Base-by-base conservation (phyloP, 1,140 invertebrate genomes). In the Hypsibius dujardini region DNA sequence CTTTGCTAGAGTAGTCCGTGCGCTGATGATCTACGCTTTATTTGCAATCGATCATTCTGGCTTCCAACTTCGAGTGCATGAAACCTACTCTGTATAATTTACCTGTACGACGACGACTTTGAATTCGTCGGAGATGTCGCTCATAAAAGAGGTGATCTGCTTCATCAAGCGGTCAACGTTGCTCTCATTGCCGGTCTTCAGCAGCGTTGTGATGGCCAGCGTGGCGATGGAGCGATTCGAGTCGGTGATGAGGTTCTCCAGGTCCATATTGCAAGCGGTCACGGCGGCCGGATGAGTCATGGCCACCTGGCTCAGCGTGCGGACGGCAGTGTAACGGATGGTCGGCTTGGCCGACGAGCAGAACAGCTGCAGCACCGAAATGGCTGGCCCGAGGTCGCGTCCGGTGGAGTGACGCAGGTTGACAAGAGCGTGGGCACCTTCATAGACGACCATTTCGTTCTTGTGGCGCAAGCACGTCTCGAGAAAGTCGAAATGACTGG, bases 61-160 rank as follows among this genome's bases (percentile, higher is more conserved):
- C 28, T 28, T 28, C 28, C 28, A 28, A 28, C 28, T 28, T 28
- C 28, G 28, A 28, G 28, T 28, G 28, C 28, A 28, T 28, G 28
- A 28, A 28, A 28, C 28, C 28, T 28, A 28, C 28, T 28, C 28
- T 28, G 28, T 28, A 28, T 28, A 28, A 28, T 28, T 28, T 28
- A 28, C 28, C 28, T 28, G 28, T 28, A 28, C 28, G 28, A 98
- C 94, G 2, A 98, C 92, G 73, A 98, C 90, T 82, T 98, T 98
- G 76, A 98, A 98, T 82, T 98, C 95, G 80, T 99, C 95, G 0
- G 91, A 92, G 76, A 99, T 98, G 81, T 99, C 95, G 12, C 90
- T 92, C 75, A 99, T 94, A 80, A 98, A 98, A 1, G 88, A 88
- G 1, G 92, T 88, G 70, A 99, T 98, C 81, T 98, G 94, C 80